Evolutionary conservation across 1,140 invertebrate genomes (phyloP).

Genomic region (Campoletis sonorensis): DNA sequence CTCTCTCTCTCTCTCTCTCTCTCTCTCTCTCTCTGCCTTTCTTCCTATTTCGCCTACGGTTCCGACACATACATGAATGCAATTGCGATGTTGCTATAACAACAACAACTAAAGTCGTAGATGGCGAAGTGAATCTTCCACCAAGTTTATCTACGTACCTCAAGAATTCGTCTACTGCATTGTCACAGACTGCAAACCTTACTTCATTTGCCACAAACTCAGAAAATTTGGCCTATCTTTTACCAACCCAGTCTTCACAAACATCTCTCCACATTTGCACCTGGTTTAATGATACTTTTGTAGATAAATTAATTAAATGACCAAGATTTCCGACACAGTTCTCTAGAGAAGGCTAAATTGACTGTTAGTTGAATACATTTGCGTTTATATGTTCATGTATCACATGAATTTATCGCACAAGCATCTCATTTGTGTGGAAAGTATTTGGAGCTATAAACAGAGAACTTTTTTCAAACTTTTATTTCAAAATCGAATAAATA

Average conservation of each 20-base stretch:
- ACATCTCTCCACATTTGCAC: background rate
- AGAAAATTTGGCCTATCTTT: slow-evolving; percentile 10
- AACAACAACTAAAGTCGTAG: background rate
- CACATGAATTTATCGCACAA: too few relatives aligned
- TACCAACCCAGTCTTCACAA: background rate
- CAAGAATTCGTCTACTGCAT: background rate
- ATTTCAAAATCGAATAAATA: too few relatives aligned
- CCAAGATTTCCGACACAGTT: too few relatives aligned
- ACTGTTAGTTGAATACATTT: too few relatives aligned
- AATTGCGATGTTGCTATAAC: background rate
- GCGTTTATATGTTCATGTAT: too few relatives aligned
- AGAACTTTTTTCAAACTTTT: too few relatives aligned
- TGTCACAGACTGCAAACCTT: background rate
- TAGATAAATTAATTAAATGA: too few relatives aligned
- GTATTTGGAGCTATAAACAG: too few relatives aligned
- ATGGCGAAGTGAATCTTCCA: background rate
- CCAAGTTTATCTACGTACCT: background rate
- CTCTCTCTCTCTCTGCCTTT: background rate
- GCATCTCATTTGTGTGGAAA: too few relatives aligned
- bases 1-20: background rate
- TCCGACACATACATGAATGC: background rate
- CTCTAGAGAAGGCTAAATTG: too few relatives aligned
- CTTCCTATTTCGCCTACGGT: background rate
- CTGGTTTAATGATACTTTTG: too few relatives aligned
- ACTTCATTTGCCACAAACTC: background rate